Conservation (phyloP, 2,888 invertebrate genomes). For the Diarsia brunnea region DNA sequence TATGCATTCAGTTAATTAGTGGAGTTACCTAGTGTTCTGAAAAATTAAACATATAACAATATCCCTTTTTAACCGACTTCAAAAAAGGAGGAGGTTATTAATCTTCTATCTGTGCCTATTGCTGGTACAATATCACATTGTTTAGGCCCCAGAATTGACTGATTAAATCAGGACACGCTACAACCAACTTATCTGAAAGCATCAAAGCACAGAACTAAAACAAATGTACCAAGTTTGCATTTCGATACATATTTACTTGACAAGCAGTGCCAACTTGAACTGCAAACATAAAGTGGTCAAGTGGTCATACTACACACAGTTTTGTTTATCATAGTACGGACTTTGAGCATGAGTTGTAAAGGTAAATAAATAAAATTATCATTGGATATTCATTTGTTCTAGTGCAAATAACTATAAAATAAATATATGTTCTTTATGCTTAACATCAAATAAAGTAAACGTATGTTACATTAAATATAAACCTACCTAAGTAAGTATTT, state of each 20-base stretch:
- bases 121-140: too few species aligned
- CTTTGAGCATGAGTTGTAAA: conserved; percentile 6
- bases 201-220: background rate
- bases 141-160: too few species aligned
- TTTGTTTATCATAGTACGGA: background rate
- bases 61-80: too few species aligned
- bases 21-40: too few species aligned
- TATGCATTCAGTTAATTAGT: too few species aligned
- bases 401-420: background rate
- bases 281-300: background rate
- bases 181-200: too few species aligned
- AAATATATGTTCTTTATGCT: background rate
- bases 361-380: conserved; percentile 1
- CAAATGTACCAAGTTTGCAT: background rate
- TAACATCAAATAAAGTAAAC: conserved; percentile 17
- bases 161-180: too few species aligned
- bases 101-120: too few species aligned
- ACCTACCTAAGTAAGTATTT: background rate
- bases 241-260: background rate
- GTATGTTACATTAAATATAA: background rate
- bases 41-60: too few species aligned
- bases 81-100: too few species aligned
- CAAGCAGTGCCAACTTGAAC: background rate
- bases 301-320: background rate
- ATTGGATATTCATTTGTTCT: conserved; percentile 4